Evolutionary conservation across 2,113 vertebrate genomes (phyloP).

Genomic region (Diphyllodes magnificus): DNA sequence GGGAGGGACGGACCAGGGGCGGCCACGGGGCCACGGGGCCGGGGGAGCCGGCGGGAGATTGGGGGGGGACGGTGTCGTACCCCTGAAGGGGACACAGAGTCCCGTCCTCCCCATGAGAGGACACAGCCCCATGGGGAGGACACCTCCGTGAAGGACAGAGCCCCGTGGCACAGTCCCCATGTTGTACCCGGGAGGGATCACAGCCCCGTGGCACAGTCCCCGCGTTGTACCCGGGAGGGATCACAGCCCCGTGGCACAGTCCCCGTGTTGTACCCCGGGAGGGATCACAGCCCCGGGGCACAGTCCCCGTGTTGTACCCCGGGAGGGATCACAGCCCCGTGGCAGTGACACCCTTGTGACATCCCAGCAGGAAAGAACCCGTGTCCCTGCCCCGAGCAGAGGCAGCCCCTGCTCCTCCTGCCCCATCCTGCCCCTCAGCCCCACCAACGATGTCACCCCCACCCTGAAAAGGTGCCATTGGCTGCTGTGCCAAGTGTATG

Average conservation of each 20-base stretch:
- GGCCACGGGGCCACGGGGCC: rapidly evolving
- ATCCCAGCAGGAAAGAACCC: background rate
- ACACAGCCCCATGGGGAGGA: too few species aligned
- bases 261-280: too few species aligned
- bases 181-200: too few species aligned
- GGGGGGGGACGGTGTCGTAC: rapidly evolving
- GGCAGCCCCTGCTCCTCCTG: background rate
- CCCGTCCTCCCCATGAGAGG: too few species aligned
- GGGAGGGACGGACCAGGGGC: background rate
- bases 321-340: background rate
- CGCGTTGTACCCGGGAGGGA: too few species aligned
- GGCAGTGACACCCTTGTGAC: background rate
- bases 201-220: too few species aligned
- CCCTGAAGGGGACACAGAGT: background rate
- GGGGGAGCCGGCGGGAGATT: rapidly evolving
- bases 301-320: too few species aligned
- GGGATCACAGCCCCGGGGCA: too few species aligned
- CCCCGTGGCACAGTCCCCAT: background rate
- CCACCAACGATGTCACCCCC: background rate
- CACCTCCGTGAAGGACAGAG: too few species aligned
- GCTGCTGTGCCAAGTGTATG: rapidly evolving
- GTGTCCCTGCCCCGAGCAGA: background rate
- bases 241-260: too few species aligned
- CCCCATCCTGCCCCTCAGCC: background rate
- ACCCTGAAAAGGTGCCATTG: background rate